Percentiles rank a stretch among this genome's conserved stretches.
Conservation (phyloP, 2,797 vertebrate species). For the Galaxias olidus region DNA sequence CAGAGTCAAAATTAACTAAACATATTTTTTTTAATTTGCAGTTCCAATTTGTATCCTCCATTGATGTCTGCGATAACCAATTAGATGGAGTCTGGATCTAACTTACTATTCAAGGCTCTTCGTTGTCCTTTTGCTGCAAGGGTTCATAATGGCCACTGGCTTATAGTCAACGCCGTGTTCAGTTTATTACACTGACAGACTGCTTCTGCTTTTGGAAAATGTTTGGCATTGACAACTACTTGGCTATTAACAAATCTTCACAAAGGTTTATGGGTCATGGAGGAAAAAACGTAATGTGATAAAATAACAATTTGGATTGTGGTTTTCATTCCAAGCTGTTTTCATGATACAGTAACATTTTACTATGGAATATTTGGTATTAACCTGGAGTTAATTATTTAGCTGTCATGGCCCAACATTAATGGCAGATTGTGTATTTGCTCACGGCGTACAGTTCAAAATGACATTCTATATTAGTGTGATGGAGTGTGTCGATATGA, state of each 20-base stretch:
- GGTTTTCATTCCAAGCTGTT: constrained; percentile 12
- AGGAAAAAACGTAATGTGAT: constrained; percentile 17
- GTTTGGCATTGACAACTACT: constrained; percentile 25
- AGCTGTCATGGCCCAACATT: not conserved
- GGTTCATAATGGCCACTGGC: constrained; percentile 24
- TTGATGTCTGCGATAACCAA: not conserved
- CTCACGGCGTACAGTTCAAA: constrained; percentile 11
- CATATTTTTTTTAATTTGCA: not conserved
- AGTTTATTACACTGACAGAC: constrained; percentile 25
- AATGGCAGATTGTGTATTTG: not conserved
- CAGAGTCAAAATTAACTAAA: too few species aligned
- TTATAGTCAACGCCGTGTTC: constrained; percentile 55
- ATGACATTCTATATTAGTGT: constrained; percentile 23
- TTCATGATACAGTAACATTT: not conserved
- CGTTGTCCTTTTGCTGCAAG: constrained; percentile 42
- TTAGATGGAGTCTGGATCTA: not conserved
- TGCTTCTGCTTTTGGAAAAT: constrained; percentile 24
- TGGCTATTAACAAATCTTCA: constrained; percentile 13
- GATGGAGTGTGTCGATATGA: too few species aligned
- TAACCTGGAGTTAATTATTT: not conserved
- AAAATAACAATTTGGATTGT: constrained; percentile 9
- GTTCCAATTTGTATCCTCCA: not conserved
- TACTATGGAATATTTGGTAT: not conserved
- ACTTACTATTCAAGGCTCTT: constrained; percentile 28
- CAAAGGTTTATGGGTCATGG: constrained; percentile 12